Evolutionary conservation across 2,113 vertebrate species (phyloP).

Genomic region (Archocentrus centrarchus): DNA sequence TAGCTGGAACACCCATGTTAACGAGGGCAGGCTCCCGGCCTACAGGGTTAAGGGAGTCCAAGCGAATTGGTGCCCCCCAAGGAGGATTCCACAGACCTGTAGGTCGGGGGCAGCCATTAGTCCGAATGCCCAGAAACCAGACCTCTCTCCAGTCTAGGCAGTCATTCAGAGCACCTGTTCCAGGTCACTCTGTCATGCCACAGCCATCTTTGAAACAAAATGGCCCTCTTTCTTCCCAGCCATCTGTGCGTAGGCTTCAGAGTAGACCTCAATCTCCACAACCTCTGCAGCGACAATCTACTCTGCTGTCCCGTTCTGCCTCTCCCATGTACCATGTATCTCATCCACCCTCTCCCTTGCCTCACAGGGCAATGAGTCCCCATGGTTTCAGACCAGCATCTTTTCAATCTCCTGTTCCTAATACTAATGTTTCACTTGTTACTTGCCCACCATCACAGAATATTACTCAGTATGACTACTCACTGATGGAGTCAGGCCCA

Average conservation of each 20-base stretch:
- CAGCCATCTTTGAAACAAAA: slow-evolving; percentile 75
- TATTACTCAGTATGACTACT: slow-evolving; percentile 67
- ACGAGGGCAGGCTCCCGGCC: slow-evolving; percentile 62
- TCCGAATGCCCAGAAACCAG: slow-evolving; percentile 78
- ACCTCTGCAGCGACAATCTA: slow-evolving; percentile 29
- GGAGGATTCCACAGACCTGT: slow-evolving; percentile 79
- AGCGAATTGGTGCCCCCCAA: slow-evolving; percentile 64
- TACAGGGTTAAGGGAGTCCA: slow-evolving; percentile 67
- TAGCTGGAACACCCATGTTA: slow-evolving; percentile 64
- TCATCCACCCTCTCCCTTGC: slow-evolving; percentile 61
- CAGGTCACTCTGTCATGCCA: slow-evolving; percentile 54
- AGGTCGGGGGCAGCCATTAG: slow-evolving; percentile 82
- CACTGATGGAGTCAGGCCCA: slow-evolving; percentile 66
- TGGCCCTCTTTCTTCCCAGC: slow-evolving; percentile 72
- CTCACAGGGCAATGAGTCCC: slow-evolving; percentile 64
- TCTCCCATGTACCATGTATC: slow-evolving; percentile 62
- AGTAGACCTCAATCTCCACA: slow-evolving; percentile 68
- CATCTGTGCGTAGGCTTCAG: slow-evolving; percentile 70
- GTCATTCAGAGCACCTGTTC: slow-evolving; percentile 69
- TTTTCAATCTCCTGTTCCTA: slow-evolving; percentile 46
- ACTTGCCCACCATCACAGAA: slow-evolving; percentile 45
- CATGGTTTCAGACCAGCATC: slow-evolving; percentile 41
- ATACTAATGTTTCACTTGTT: slow-evolving; percentile 34
- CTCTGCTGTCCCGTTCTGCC: slow-evolving; percentile 54
- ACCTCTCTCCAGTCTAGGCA: slow-evolving; percentile 73